Percentiles rank a stretch among this genome's conserved stretches.
Evolutionary conservation across 92 coral and sea anemone species (phyloP).

Genomic region (Heliopora coerulea): DNA sequence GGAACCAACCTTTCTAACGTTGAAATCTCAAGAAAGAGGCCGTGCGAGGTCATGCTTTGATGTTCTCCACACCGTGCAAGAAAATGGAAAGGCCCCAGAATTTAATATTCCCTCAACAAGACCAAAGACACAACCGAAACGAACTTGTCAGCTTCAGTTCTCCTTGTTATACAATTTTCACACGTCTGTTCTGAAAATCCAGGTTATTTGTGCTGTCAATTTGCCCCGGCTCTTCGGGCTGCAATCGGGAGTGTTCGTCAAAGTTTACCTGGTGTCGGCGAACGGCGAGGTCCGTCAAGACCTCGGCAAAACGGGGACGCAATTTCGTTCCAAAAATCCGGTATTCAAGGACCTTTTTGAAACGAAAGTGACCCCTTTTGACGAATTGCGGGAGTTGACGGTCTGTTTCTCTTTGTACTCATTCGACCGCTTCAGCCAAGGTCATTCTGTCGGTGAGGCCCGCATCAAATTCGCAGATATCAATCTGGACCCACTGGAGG

Average conservation of each 20-base stretch:
- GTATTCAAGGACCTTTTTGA: conserved; percentile 29
- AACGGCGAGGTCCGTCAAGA: conserved; percentile 11
- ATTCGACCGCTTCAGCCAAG: conserved; percentile 14
- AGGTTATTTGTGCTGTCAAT: conserved; percentile 18
- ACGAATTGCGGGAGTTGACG: conserved; percentile 7
- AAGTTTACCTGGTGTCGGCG: background rate
- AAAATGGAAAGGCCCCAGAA: conserved; percentile 24
- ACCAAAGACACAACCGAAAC: conserved; percentile 14
- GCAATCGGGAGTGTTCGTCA: conserved; percentile 35
- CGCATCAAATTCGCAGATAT: conserved; percentile 19
- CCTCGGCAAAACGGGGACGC: conserved; percentile 33
- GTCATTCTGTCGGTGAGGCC: conserved; percentile 21
- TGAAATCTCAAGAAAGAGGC: background rate
- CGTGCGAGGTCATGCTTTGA: conserved; percentile 16
- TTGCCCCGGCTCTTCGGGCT: conserved; percentile 30
- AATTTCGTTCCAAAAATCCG: conserved; percentile 21
- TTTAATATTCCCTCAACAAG: conserved; percentile 24
- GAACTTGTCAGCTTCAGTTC: conserved; percentile 32
- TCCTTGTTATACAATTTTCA: conserved; percentile 29
- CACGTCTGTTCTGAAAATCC: conserved; percentile 14
- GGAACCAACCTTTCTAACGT: background rate
- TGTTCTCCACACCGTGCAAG: background rate
- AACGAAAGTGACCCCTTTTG: background rate
- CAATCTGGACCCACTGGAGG: conserved; percentile 7
- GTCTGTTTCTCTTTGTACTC: conserved; percentile 26